phyloP scores from a whole-genome alignment of 2,797 vertebrate species.

The Tadarida brasiliensis region DNA sequence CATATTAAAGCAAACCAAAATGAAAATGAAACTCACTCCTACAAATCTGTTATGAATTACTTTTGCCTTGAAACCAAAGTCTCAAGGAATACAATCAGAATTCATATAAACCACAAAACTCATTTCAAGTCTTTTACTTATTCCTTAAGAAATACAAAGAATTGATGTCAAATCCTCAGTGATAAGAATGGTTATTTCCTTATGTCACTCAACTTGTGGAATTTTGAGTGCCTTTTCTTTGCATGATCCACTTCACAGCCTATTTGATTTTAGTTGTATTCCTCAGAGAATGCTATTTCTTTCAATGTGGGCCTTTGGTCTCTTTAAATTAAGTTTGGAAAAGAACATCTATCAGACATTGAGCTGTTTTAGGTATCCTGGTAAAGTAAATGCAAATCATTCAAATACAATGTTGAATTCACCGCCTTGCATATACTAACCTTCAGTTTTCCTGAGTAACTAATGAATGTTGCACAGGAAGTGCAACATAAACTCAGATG shows the following conservation, averaged over 20 bases:
- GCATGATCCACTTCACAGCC: not conserved
- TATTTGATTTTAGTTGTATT: slow-evolving; percentile 32
- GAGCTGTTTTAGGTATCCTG: not conserved
- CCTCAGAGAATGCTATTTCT: not conserved
- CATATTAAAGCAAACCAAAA: slow-evolving; percentile 15
- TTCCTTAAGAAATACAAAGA: slow-evolving; percentile 26
- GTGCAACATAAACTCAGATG: slow-evolving; percentile 16
- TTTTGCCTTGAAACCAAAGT: slow-evolving; percentile 18
- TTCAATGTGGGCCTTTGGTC: not conserved
- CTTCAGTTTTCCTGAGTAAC: slow-evolving; percentile 35
- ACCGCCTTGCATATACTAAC: not conserved
- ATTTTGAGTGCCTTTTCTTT: not conserved
- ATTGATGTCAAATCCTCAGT: not conserved
- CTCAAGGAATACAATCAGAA: slow-evolving; percentile 19
- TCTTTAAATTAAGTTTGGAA: slow-evolving; percentile 47
- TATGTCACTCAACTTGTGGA: not conserved
- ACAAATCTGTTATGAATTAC: not conserved
- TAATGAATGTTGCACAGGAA: slow-evolving; percentile 6
- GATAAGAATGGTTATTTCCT: slow-evolving; percentile 12
- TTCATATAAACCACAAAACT: not conserved
- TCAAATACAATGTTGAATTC: slow-evolving; percentile 20
- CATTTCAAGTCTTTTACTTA: slow-evolving; percentile 36
- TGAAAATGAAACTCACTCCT: not conserved
- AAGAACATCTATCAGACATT: not conserved
- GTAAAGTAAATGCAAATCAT: not conserved